Evolutionary conservation across 1,140 invertebrate genomes (phyloP), one percentile per base, ranked within the genome.

Genomic region (Sweltsa coloradensis): DNA sequence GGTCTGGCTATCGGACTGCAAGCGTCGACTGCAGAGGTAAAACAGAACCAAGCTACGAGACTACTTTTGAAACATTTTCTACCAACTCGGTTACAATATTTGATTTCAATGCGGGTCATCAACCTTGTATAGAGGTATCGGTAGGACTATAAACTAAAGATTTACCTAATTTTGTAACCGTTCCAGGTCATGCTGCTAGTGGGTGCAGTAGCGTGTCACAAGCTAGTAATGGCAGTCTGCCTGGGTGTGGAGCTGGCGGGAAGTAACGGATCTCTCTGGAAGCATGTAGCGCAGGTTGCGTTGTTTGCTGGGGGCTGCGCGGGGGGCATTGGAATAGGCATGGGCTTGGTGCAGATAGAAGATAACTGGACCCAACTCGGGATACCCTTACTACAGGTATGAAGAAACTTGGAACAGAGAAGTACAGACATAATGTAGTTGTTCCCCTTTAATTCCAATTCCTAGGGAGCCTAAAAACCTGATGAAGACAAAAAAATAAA

Each of bases 1-100:
- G 87, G 88, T 29, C 60, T 91, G 24, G 85, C 86, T 1, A 83
- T 92, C 55, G 88, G 88, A 1, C 63, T 91, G 24, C 78, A 83
- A 56, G 73, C 76, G 49, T 66, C 64, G 5, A 52, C 70, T 26
- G 55, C 71, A 1, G 70, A 81, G 67, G 81, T 86, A 62, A 68
- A n/a, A 31, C n/a, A n/a, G n/a, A n/a, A n/a, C n/a, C n/a, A n/a
- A n/a, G n/a, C n/a, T n/a, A n/a, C n/a, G n/a, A n/a, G n/a, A n/a
- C n/a, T n/a, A n/a, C n/a, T n/a, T n/a, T n/a, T n/a, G n/a, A n/a
- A n/a, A n/a, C n/a, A n/a, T n/a, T n/a, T n/a, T n/a, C n/a, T n/a
- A n/a, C n/a, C n/a, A n/a, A n/a, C n/a, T n/a, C n/a, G n/a, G n/a
- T n/a, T n/a, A n/a, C n/a, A n/a, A n/a, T n/a, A n/a, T n/a, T n/a